A percentile compares a stretch with the other conserved stretches of the same genome.
These are phyloP conservation scores for Eulemur rubriventer DNA, from an alignment of 2,797 vertebrate genomes.

Conservation along the genomic window DNA sequence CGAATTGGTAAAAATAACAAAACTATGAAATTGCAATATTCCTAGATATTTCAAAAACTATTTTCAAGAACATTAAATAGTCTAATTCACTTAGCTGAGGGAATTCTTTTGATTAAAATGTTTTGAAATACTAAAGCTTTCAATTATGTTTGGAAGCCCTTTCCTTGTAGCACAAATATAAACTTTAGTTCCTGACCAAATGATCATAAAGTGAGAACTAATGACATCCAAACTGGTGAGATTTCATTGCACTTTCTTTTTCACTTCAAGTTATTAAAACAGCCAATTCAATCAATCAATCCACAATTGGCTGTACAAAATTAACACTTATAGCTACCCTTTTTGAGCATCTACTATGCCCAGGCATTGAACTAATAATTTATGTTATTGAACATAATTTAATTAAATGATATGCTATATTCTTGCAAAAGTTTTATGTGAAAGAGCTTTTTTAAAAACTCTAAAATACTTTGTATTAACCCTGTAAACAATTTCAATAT, in stretches of 20 bases:
- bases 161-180: neutral
- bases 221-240: neutral
- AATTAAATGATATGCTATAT: neutral
- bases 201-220: neutral
- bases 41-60: neutral
- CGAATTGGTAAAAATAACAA: neutral
- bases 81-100: neutral
- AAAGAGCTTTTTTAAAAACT: neutral
- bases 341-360: neutral
- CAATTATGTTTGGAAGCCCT: neutral
- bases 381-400: neutral
- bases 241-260: neutral
- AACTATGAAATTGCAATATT: neutral
- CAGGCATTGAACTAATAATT: neutral
- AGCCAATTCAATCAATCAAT: neutral
- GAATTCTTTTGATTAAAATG: neutral
- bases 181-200: neutral
- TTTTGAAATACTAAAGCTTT: neutral
- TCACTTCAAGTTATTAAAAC: neutral
- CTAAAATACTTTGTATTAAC: neutral
- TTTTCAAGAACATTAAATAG: neutral
- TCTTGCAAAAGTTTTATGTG: neutral
- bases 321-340: neutral
- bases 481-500: neutral
- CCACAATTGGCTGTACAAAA: neutral